Evolutionary conservation across 2,113 vertebrate species (phyloP), one percentile per base, ranked within the genome.

Genomic region (Pan troglodytes): DNA sequence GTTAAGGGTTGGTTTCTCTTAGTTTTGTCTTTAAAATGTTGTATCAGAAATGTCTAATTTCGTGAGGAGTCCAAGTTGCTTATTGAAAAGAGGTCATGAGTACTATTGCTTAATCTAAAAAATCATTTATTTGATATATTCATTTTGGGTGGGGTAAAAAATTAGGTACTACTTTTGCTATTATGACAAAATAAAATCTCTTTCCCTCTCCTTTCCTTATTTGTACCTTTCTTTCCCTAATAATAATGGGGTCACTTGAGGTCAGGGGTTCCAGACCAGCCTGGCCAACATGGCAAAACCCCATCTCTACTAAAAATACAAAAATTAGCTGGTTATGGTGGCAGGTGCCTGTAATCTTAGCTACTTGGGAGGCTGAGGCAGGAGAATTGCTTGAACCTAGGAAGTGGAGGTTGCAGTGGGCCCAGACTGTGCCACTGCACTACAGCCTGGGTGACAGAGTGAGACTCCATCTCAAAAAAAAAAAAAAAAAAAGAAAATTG

Each of bases 201-300:
- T 73, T 87, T 35, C 1, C 23, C 14, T 20, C 22, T 94, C 1
- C 5, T 88, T 82, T 83, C 10, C 38, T 88, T 88, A 18, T 35
- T 80, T 81, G 20, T 85, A 43, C 17, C 79, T 95, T 96, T 14
- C 16, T 94, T 89, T 93, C 30, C 18, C 87, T 70, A n/a, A 84
- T 96, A 61, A 61, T 64, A 64, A 64, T 30, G 12, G 27, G 30
- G 32, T 64, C 61, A 64, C 5, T 64, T 64, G 61, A 64, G 61
- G 61, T 64, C 2, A 13, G 61, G 61, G 12, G 27, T 32, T 64
- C 5, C 5, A 30, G 27, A 64, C 27, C 12, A 64, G 27, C 61
- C 61, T 64, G 61, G 61, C 27, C 5, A 64, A 64, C 61, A 32
- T 32, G 27, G 61, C 61, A 64, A 64, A 64, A 64, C 5, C 61